These are phyloP conservation scores for Datnioides undecimradiatus DNA, from an alignment of 2,113 vertebrate species.

Conservation along the genomic window DNA sequence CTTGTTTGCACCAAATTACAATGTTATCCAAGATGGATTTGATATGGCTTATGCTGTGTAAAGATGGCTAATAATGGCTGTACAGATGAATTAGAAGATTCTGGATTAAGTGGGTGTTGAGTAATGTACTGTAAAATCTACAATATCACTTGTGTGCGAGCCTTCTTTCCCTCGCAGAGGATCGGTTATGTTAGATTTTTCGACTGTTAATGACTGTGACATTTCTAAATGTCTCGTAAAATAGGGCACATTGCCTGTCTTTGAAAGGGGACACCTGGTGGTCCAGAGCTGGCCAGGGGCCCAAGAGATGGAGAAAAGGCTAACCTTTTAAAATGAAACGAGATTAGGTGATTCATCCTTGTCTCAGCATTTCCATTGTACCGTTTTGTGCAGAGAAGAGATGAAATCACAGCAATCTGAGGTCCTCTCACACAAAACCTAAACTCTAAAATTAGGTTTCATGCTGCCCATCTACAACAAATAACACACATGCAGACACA, in stretches of 20 bases:
- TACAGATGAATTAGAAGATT: slow-evolving; percentile 43
- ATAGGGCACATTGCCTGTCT: slow-evolving; percentile 57
- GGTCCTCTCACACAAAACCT: slow-evolving; percentile 15
- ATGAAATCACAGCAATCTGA: slow-evolving; percentile 56
- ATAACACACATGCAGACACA: neutral
- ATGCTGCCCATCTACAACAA: neutral
- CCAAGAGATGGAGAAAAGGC: slow-evolving; percentile 56
- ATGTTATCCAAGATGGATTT: slow-evolving; percentile 52
- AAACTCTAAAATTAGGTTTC: slow-evolving; percentile 26
- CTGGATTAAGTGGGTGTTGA: slow-evolving; percentile 31
- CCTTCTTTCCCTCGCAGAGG: neutral
- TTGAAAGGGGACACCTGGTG: slow-evolving; percentile 66
- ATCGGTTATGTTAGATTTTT: slow-evolving; percentile 37
- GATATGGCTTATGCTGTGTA: slow-evolving; percentile 47
- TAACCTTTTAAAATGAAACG: slow-evolving; percentile 71
- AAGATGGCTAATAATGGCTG: slow-evolving; percentile 49
- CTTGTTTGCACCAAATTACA: slow-evolving; percentile 52
- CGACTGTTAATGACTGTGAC: slow-evolving; percentile 65
- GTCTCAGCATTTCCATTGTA: slow-evolving; percentile 61
- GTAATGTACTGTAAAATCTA: slow-evolving; percentile 30
- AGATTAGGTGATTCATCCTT: slow-evolving; percentile 73
- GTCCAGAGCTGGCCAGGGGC: slow-evolving; percentile 62
- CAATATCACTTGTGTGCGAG: neutral
- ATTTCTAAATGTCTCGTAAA: slow-evolving; percentile 76
- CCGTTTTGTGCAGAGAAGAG: slow-evolving; percentile 42